Conservation (phyloP, 2,888 invertebrate genomes). For the Gryllus longicercus region DNA sequence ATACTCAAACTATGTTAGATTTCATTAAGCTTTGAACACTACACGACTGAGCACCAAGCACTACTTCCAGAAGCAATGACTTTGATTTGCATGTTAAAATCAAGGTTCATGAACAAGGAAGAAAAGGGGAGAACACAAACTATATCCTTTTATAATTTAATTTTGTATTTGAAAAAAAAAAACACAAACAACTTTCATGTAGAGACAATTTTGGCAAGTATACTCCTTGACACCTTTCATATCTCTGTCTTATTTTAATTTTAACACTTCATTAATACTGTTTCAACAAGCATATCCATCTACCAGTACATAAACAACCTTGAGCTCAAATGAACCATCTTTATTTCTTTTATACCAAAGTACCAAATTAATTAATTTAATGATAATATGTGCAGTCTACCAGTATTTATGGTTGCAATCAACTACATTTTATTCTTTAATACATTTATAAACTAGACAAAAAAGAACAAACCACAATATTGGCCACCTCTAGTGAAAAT, state of each 20-base stretch:
- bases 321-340: neutral
- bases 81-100: neutral
- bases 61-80: neutral
- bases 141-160: neutral
- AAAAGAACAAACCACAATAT: constrained; percentile 9
- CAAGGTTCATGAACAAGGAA: neutral
- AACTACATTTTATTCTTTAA: constrained; percentile 1
- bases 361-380: constrained; percentile 17
- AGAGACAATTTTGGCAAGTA: neutral
- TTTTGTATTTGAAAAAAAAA: constrained; percentile 4
- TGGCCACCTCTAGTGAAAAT: constrained; percentile 17
- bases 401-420: neutral
- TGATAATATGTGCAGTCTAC: constrained; percentile 10
- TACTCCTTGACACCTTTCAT: neutral
- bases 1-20: neutral
- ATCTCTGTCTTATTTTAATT: neutral
- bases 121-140: neutral
- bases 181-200: neutral
- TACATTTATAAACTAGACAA: neutral
- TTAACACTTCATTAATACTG: neutral
- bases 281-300: neutral
- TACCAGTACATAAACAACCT: neutral
- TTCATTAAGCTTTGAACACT: neutral
- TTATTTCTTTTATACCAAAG: neutral
- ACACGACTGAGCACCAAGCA: neutral